These are phyloP conservation scores for Pangasius krempfi DNA, from an alignment of 2,797 vertebrate species.

Conservation along the genomic window DNA sequence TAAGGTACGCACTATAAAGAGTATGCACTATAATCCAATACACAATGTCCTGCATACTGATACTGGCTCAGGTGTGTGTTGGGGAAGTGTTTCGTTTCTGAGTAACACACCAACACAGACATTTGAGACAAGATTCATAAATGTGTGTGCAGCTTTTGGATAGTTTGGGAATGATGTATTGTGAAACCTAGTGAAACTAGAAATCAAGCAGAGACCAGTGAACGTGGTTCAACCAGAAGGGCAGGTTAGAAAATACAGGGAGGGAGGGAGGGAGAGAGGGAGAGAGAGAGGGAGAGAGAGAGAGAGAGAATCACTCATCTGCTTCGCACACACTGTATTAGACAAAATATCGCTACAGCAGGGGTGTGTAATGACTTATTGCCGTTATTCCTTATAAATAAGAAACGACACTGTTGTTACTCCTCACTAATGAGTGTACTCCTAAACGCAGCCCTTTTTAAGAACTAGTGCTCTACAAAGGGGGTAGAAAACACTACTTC, in stretches of 20 bases:
- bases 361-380: background rate
- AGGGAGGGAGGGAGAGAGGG: background rate
- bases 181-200: slow-evolving; percentile 76
- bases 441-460: background rate
- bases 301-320: background rate
- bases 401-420: background rate
- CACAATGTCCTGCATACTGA: background rate
- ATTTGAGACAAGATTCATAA: background rate
- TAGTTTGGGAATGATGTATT: slow-evolving; percentile 64
- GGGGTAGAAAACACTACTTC: background rate
- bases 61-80: background rate
- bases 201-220: slow-evolving; percentile 71
- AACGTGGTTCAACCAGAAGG: slow-evolving; percentile 76
- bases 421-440: background rate
- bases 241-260: slow-evolving; percentile 58
- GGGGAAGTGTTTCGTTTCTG: background rate
- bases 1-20: background rate
- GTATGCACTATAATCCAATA: background rate
- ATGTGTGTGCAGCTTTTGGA: background rate
- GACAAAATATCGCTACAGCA: background rate
- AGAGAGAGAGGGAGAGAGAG: background rate
- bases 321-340: background rate
- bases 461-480: background rate
- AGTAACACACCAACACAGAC: background rate
- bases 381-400: background rate